Evolutionary conservation across 1,140 invertebrate genomes (phyloP).

Genomic region (Cepaea nemoralis): DNA sequence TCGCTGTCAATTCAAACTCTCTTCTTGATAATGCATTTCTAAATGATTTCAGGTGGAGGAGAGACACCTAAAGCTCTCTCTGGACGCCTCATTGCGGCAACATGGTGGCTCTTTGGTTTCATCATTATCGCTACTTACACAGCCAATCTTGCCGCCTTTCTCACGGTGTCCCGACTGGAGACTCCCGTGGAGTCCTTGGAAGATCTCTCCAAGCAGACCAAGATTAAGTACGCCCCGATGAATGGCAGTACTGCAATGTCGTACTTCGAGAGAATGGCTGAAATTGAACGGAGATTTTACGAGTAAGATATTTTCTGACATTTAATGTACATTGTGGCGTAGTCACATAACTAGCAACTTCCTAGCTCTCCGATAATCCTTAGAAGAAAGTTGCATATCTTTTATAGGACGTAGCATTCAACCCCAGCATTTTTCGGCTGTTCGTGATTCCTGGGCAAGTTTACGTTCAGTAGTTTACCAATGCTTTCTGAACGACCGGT

Average conservation of each 20-base stretch:
- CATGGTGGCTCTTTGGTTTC: constrained; percentile 98
- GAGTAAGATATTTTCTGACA: too few species aligned
- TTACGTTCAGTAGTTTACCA: too few species aligned
- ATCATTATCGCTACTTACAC: constrained; percentile 99
- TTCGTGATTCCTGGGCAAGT: too few species aligned
- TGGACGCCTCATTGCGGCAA: constrained; percentile 91
- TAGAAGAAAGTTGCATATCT: too few species aligned
- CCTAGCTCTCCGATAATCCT: too few species aligned
- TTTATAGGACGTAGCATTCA: too few species aligned
- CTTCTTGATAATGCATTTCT: too few species aligned
- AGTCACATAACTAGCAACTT: too few species aligned
- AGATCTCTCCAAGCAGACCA: constrained; percentile 91
- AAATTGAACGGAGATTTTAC: constrained; percentile 94
- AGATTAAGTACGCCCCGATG: constrained; percentile 90
- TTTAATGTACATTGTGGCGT: too few species aligned
- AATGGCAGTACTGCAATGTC: constrained; percentile 88
- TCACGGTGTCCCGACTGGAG: constrained; percentile 87
- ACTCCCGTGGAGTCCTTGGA: constrained; percentile 92
- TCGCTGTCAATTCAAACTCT: too few species aligned
- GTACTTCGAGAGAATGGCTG: constrained; percentile 95
- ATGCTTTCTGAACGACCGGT: too few species aligned
- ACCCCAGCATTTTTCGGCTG: too few species aligned
- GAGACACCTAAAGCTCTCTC: constrained; percentile 89
- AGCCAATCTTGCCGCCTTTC: constrained; percentile 93
- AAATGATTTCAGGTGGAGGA: constrained; percentile 80